These are phyloP conservation scores for Rhinophrynus dorsalis DNA, from an alignment of 2,797 vertebrate genomes.

Conservation along the genomic window DNA sequence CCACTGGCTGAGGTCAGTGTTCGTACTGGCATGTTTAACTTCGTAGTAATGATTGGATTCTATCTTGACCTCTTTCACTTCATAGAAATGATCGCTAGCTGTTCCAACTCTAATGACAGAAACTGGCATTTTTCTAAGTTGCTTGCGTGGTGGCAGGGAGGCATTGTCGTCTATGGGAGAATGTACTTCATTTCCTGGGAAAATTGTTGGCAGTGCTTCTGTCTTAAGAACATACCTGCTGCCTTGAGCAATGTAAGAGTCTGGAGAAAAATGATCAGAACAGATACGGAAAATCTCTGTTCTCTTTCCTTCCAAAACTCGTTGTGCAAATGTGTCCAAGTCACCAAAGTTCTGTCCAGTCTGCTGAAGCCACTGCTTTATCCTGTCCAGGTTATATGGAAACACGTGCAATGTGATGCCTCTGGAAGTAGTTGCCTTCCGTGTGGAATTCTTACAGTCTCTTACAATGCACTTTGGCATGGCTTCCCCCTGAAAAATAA, in stretches of 20 bases:
- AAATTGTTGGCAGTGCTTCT: constrained; percentile 2
- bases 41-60: too few relatives aligned
- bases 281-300: constrained; percentile 1
- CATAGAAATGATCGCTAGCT: too few relatives aligned
- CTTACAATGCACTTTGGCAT: constrained; percentile 20
- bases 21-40: not conserved
- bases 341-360: not conserved
- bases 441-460: not conserved
- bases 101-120: too few relatives aligned
- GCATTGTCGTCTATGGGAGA: too few relatives aligned
- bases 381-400: not conserved
- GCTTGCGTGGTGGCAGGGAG: too few relatives aligned
- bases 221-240: not conserved
- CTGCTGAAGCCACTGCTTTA: constrained; percentile 7
- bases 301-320: not conserved
- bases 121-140: too few relatives aligned
- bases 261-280: constrained; percentile 2
- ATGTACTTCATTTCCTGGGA: too few relatives aligned
- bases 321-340: not conserved
- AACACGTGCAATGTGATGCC: constrained; percentile 1
- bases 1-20: not conserved
- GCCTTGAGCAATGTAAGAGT: not conserved
- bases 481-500: not conserved
- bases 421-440: not conserved
- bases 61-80: too few relatives aligned